Conservation (phyloP, 2,113 vertebrate species). For the Columbina picui region DNA sequence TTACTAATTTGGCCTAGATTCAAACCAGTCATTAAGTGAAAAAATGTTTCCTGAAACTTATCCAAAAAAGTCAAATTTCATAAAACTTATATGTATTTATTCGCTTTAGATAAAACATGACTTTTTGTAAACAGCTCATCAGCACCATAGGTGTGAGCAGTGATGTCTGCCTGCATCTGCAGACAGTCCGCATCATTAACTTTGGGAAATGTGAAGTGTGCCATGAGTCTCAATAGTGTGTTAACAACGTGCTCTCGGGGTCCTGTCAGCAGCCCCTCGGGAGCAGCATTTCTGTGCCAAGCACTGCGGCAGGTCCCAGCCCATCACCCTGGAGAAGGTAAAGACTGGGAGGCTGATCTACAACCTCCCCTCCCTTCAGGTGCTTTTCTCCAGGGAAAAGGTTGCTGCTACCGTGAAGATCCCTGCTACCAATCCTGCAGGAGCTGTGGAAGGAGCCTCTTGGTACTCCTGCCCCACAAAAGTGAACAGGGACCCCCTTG, state of each 20-base stretch:
- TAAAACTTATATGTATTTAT: not conserved
- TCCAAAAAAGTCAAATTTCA: slow-evolving; percentile 5
- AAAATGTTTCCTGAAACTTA: slow-evolving; percentile 21
- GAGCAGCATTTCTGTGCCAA: not conserved
- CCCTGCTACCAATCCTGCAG: not conserved
- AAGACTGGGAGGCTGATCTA: not conserved
- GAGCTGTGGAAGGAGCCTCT: not conserved
- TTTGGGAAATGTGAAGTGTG: not conserved
- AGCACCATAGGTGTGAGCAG: not conserved
- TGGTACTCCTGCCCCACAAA: not conserved
- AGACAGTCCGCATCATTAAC: slow-evolving; percentile 8
- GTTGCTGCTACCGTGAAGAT: not conserved
- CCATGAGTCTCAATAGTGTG: not conserved
- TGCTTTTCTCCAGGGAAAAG: not conserved
- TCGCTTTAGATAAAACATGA: not conserved
- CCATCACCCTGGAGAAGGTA: not conserved
- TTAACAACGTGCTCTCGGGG: not conserved
- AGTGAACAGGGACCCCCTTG: not conserved
- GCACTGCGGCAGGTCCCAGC: not conserved
- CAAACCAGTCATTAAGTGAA: slow-evolving; percentile 21
- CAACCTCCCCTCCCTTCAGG: not conserved
- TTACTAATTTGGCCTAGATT: slow-evolving; percentile 38
- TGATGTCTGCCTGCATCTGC: slow-evolving; percentile 20
- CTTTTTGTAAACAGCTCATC: not conserved
- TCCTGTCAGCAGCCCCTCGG: not conserved